Percentiles rank a stretch among this genome's conserved stretches.
Evolutionary conservation across 2,888 invertebrate species (phyloP).

Genomic region (Drosophila robusta): DNA sequence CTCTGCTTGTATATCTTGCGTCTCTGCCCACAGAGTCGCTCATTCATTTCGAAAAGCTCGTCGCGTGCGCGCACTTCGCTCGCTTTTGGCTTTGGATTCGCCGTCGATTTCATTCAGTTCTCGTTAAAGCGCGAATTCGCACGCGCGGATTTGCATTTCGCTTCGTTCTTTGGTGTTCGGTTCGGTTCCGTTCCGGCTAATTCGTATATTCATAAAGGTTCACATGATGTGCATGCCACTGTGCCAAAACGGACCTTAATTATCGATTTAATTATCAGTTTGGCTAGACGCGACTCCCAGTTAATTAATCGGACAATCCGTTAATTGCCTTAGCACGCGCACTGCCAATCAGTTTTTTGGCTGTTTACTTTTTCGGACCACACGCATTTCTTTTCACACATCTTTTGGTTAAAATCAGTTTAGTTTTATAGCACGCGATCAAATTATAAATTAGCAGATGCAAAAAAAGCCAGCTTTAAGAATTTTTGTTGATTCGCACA

Average conservation of each 20-base stretch:
- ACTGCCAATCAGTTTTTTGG: conserved; percentile 5
- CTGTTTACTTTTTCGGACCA: conserved; percentile 8
- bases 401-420: conserved; percentile 16
- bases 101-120: conserved; percentile 67
- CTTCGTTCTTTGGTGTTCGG: conserved; percentile 11
- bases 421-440: conserved; percentile 62
- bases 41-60: conserved; percentile 36
- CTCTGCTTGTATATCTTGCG: conserved; percentile 26
- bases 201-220: conserved; percentile 33
- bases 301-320: conserved; percentile 12
- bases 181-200: conserved; percentile 11
- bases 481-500: conserved; percentile 23
- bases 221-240: conserved; percentile 28
- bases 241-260: conserved; percentile 22
- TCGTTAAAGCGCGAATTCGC: conserved; percentile 75
- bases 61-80: conserved; percentile 27
- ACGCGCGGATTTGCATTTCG: conserved; percentile 50
- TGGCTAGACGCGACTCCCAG: conserved; percentile 6
- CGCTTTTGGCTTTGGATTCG: conserved; percentile 19
- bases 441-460: conserved; percentile 41
- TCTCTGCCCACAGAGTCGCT: conserved; percentile 11
- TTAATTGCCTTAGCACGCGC: conserved; percentile 47
- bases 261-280: conserved; percentile 40
- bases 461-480: conserved; percentile 9
- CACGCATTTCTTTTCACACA: conserved; percentile 34